Evolutionary conservation across 1,140 invertebrate species (phyloP), one percentile per base, ranked within the genome.

Genomic region (Trigoniulus corallinus): DNA sequence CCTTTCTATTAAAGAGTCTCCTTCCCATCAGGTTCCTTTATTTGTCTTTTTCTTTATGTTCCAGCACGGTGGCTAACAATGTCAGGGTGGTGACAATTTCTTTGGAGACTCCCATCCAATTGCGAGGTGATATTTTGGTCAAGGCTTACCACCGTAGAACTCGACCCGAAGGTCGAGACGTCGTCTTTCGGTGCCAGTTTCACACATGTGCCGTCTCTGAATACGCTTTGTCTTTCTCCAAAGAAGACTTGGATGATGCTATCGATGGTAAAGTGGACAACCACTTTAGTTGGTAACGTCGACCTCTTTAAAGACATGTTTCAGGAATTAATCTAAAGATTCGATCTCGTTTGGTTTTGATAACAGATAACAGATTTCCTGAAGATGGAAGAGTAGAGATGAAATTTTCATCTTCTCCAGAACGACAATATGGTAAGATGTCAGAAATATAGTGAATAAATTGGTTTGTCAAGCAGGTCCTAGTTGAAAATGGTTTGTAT

Each of bases 131-230:
- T 67, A 83, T 93, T 54, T 72, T 92, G 15, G 76, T 94, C 56
- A 89, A 88, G 64, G 88, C 86, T 62, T 92, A 89, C 69, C 79
- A 88, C 59, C 77, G 82, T 56, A 62, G 63, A 49, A 54, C 56
- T 54, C 29, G 55, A 50, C 51, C 67, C 13, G 57, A 59, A 13
- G 57, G 58, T 22, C 62, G 78, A 43, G 75, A 80, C 57, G 67
- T 75, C 7, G 74, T 87, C 48, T 87, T 87, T 70, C 75, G 79
- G 45, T 80, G 79, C 60, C 82, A 94, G 77, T 91, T 92, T 69
- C 88, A 93, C 69, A 93, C 88, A 0, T 92, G 88, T 67, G 85
- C 88, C 22, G 80, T 92, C 45, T 75, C 82, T 41, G 80, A 85
- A 63, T 77, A 85, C 65, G 80, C 79, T 41, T 73, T 92, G 18